phyloP scores from a whole-genome alignment of 2,797 vertebrate species.

The Anniella stebbinsi region DNA sequence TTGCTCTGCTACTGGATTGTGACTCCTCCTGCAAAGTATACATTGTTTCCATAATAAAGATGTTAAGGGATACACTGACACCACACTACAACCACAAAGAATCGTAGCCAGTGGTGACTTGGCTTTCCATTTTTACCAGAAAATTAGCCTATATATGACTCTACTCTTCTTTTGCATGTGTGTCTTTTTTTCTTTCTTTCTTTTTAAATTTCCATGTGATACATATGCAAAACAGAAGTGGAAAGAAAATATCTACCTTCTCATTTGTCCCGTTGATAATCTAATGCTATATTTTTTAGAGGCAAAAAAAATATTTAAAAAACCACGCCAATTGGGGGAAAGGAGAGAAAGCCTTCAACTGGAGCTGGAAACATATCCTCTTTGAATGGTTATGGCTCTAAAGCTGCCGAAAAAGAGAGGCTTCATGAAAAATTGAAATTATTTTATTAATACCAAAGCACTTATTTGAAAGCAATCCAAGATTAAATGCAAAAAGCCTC shows the following conservation, averaged over 20 bases:
- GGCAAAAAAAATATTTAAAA: not conserved
- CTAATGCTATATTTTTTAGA: constrained; percentile 31
- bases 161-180: not conserved
- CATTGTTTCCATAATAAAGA: not conserved
- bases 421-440: constrained; percentile 33
- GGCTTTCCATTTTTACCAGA: not conserved
- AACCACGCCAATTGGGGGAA: not conserved
- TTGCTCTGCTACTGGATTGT: not conserved
- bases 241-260: not conserved
- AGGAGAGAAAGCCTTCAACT: not conserved
- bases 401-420: not conserved
- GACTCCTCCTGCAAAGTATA: not conserved
- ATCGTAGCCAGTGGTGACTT: not conserved
- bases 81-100: not conserved
- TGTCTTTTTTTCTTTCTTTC: too few species aligned
- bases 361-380: not conserved
- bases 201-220: not conserved
- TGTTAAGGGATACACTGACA: not conserved
- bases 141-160: not conserved
- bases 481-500: constrained; percentile 29
- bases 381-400: constrained; percentile 10
- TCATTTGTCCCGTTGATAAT: not conserved
- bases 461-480: constrained; percentile 51
- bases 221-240: not conserved
- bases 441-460: constrained; percentile 44